Conservation (phyloP, 2,888 invertebrate species). For the Luperina nickerlii region DNA sequence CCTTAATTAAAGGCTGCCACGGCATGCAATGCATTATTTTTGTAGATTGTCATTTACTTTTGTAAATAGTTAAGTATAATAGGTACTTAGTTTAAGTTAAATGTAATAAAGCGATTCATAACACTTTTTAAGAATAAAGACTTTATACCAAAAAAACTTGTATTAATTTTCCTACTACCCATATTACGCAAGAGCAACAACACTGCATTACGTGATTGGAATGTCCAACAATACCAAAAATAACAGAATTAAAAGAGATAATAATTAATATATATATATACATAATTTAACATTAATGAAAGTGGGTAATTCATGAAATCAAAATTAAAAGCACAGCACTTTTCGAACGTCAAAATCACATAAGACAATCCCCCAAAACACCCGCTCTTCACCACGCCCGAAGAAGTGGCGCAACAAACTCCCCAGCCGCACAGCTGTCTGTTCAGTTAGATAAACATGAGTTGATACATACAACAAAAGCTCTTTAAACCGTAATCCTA, state of each 20-base stretch:
- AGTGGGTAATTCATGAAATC: too few species aligned
- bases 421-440: neutral
- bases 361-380: neutral
- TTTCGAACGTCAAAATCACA: neutral
- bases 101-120: conserved; percentile 9
- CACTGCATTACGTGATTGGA: neutral
- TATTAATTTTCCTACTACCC: neutral
- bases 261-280: neutral
- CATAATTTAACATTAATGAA: too few species aligned
- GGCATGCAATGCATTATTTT: too few species aligned
- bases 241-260: neutral
- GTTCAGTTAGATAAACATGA: neutral
- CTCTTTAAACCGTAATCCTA: neutral
- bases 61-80: too few species aligned
- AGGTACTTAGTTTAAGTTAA: neutral
- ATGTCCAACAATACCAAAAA: neutral
- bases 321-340: too few species aligned
- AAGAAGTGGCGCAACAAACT: neutral
- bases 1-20: too few species aligned
- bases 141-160: neutral
- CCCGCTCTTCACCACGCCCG: neutral
- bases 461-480: neutral
- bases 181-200: neutral
- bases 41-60: too few species aligned
- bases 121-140: conserved; percentile 3